Conservation (phyloP, 2,113 vertebrate species). For the Motacilla tschutschensis region DNA sequence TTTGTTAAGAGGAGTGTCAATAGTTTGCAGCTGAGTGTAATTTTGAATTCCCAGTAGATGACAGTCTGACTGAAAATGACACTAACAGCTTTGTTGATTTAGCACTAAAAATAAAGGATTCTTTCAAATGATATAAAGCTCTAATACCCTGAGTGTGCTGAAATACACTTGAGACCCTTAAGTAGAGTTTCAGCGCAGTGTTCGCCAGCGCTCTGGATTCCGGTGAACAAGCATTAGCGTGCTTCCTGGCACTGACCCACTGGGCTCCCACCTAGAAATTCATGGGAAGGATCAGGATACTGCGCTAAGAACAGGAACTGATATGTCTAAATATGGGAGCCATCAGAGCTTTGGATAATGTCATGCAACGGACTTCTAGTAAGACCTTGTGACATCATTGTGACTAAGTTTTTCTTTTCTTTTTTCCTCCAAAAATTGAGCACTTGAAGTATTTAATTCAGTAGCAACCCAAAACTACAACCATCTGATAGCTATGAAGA, state of each 20-base stretch:
- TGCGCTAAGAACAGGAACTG: neutral
- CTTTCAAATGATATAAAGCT: conserved; percentile 79
- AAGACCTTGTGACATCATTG: conserved; percentile 23
- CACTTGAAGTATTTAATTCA: conserved; percentile 21
- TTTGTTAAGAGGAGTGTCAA: conserved; percentile 86
- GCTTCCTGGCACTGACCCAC: conserved; percentile 38
- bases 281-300: neutral
- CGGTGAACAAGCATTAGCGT: conserved; percentile 28
- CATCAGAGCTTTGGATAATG: neutral
- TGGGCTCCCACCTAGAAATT: conserved; percentile 30
- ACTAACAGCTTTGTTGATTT: conserved; percentile 86
- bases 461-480: conserved; percentile 25
- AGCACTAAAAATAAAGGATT: conserved; percentile 83
- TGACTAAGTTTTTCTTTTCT: neutral
- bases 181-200: conserved; percentile 44
- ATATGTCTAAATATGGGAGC: conserved; percentile 1
- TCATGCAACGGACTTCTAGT: neutral
- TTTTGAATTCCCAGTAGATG: conserved; percentile 84
- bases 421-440: neutral
- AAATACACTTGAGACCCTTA: conserved; percentile 68
- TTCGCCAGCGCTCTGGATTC: conserved; percentile 35
- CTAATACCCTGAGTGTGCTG: conserved; percentile 76
- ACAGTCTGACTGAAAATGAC: conserved; percentile 83
- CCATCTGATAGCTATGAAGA: conserved; percentile 49
- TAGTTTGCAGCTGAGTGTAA: conserved; percentile 87